Evolutionary conservation across 1,140 invertebrate genomes (phyloP), one percentile per base, ranked within the genome.

Genomic region (Oryzaephilus surinamensis): DNA sequence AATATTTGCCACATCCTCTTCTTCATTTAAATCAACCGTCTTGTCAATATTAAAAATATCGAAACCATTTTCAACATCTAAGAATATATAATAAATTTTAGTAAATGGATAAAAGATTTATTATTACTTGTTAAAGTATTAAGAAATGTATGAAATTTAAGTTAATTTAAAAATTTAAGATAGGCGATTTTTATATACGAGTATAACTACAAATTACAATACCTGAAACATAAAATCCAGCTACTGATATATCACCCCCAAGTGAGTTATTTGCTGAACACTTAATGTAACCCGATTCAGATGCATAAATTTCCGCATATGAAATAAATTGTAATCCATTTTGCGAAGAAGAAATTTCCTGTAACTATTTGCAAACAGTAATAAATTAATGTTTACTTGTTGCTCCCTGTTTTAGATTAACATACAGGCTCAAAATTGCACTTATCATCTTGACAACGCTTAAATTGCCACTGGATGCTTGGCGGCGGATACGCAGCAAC

Each of bases 381-480:
- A 7, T 2, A 4, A 24, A 24, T 6, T 3, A 24, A 4, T 24
- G 11, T 24, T 24, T 24, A 20, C 4, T 20, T 8, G 19, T 5
- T 11, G n/a, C n/a, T n/a, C n/a, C n/a, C n/a, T n/a, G n/a, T n/a
- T n/a, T n/a, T n/a, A n/a, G 23, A 28, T 23, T 19, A 3, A 41
- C 41, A 52, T 50, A 63, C 63, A 51, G 4, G 55, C 54, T 21
- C 19, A 41, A 16, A 45, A 37, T 33, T 46, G 13, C 37, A 42
- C 14, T 45, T 46, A 46, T 41, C 45, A 6, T 23, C 45, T 37
- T 18, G 33, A 27, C 48, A 50, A 4, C 57, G 54, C 8, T 56
- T 43, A 40, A 64, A 73, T 4, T 30, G 52, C 66, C 72, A 76
- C 4, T 54, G 60, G 8, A 77, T 61, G 2, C 59, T 43, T 0